Conservation (phyloP, 2,797 vertebrate species). For the Oophaga sylvatica region DNA sequence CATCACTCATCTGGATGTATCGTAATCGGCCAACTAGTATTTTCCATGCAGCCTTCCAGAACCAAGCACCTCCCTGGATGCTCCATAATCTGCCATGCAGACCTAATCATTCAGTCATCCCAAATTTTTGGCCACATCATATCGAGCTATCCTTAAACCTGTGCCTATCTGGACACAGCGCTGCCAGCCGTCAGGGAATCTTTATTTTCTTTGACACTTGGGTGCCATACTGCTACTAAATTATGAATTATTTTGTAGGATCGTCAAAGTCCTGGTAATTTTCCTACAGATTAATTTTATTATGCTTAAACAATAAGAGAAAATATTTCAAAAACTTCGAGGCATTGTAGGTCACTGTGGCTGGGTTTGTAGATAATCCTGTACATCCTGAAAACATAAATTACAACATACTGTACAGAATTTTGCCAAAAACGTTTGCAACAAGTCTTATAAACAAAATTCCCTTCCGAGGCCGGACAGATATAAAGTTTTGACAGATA, state of each 20-base stretch:
- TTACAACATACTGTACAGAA: neutral
- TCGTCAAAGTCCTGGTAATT: neutral
- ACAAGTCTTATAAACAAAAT: slow-evolving; percentile 3
- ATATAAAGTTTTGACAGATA: neutral
- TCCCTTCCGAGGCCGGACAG: neutral
- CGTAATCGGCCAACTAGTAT: too few relatives aligned
- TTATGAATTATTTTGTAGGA: neutral
- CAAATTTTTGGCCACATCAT: neutral
- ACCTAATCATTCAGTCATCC: neutral
- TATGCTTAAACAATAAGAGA: neutral
- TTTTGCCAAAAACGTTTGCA: neutral
- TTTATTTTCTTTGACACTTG: neutral
- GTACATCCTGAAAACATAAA: slow-evolving; percentile 26
- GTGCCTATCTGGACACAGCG: neutral
- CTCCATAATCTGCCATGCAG: neutral
- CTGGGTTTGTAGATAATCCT: neutral
- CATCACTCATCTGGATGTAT: neutral
- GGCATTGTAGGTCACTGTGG: neutral
- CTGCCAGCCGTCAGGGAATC: neutral
- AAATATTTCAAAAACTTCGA: neutral
- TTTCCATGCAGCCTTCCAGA: neutral
- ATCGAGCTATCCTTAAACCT: neutral
- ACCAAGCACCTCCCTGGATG: neutral
- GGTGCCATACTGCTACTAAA: neutral
- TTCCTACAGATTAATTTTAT: neutral